Evolutionary conservation across 2,888 invertebrate species (phyloP), one percentile per base, ranked within the genome.

Genomic region (Drosophila anomelani): DNA sequence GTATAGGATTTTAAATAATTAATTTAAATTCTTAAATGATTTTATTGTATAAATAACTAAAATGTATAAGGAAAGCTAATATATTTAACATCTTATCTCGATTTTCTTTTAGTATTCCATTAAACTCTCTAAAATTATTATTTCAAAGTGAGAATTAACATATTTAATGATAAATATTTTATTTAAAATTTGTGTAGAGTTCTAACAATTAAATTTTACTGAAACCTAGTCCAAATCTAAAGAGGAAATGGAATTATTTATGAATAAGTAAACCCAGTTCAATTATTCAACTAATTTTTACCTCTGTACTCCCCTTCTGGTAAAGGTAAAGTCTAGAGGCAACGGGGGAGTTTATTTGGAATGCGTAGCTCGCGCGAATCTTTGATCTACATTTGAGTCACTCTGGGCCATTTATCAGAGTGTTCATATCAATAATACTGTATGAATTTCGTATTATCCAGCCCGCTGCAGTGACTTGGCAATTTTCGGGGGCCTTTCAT

Each of bases 381-480:
- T 72, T 88, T 85, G 89, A 89, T 85, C 85, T 85, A 87, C 62
- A 87, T 87, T 72, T 66, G 66, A 85, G 71, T 53, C 76, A 69
- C 64, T 64, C 64, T 69, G 71, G 78, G 78, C 57, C 63, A 85
- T 80, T 89, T 87, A 85, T 85, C 85, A 80, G 88, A 76, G 80
- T 75, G 71, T 75, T 75, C 80, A 85, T 80, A 85, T 85, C 85
- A 85, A 88, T 88, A 85, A 80, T 71, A 72, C 76, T 82, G 69
- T 86, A 86, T 83, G 81, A 76, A 79, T 81, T 71, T 81, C 85
- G 75, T 70, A 77, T 80, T 74, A 80, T 70, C 41, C 59, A 49
- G 53, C 58, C 63, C 36, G 64, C 46, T 41, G 58, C 44, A 39
- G 56, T 85, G 89, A 87, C 64, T 79, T 32, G 75, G 51, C 85